These are phyloP conservation scores for Acyrthosiphon pisum DNA, from an alignment of 1,140 invertebrate species.

Conservation along the genomic window DNA sequence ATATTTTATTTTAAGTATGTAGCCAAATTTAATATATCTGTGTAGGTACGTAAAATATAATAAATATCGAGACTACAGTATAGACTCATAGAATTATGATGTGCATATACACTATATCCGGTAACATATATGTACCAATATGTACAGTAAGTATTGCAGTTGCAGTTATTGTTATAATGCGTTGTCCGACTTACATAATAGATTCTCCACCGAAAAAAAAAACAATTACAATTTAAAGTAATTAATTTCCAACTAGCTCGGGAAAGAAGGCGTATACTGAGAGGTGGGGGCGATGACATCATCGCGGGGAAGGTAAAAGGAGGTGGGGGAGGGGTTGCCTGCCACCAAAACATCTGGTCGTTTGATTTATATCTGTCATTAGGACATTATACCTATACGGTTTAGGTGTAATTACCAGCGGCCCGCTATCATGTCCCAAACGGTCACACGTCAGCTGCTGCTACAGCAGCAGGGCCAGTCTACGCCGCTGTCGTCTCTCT, in stretches of 20 bases:
- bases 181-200: conserved; percentile 35
- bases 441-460: conserved; percentile 56
- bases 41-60: not conserved
- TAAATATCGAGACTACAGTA: not conserved
- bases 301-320: not conserved
- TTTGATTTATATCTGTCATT: conserved; percentile 57
- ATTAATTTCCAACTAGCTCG: conserved; percentile 42
- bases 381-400: conserved; percentile 52
- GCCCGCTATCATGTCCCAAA: conserved; percentile 54
- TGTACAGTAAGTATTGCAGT: not conserved
- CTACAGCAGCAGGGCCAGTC: conserved; percentile 18
- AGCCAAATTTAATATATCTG: too few species aligned
- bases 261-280: conserved; percentile 13
- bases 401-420: conserved; percentile 52
- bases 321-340: not conserved
- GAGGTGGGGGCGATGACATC: conserved; percentile 43
- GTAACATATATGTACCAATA: not conserved
- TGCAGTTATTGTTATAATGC: conserved; percentile 12
- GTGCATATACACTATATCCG: too few species aligned
- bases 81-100: not conserved
- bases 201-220: conserved; percentile 4
- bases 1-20: not conserved
- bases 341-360: conserved; percentile 52
- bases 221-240: conserved; percentile 56
- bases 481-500: conserved; percentile 1